Percentiles rank a stretch among this genome's conserved stretches.
Conservation (phyloP, 2,113 vertebrate species). For the Nansenia antarctica region DNA sequence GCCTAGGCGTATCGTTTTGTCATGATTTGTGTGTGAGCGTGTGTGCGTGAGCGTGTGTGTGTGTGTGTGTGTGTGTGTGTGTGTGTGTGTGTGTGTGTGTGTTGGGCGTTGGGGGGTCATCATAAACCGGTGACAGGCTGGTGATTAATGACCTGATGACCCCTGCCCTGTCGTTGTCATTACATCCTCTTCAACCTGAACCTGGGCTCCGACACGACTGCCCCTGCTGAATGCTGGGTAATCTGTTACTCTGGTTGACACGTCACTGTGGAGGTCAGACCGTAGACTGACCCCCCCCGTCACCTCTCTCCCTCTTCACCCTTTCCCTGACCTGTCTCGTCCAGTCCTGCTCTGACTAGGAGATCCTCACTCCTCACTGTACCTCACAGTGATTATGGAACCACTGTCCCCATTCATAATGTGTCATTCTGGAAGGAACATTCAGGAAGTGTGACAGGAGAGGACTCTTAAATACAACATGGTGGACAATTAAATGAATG, state of each 20-base stretch:
- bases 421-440: neutral
- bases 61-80: no score
- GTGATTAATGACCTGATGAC: no score
- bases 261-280: neutral
- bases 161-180: no score
- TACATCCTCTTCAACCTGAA: neutral
- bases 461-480: neutral
- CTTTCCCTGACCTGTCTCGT: no score
- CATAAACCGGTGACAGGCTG: no score
- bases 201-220: conserved; percentile 16
- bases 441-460: neutral
- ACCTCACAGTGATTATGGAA: neutral
- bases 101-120: neutral
- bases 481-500: neutral
- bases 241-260: neutral
- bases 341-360: neutral
- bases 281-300: neutral
- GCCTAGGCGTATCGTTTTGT: neutral
- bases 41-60: no score
- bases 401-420: neutral
- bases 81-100: no score
- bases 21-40: no score
- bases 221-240: conserved; percentile 4
- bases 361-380: neutral
- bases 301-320: neutral